Percentiles rank a stretch among this genome's conserved stretches.
Conservation (phyloP, 2,113 vertebrate genomes). For the Psilopogon haemacephalus region DNA sequence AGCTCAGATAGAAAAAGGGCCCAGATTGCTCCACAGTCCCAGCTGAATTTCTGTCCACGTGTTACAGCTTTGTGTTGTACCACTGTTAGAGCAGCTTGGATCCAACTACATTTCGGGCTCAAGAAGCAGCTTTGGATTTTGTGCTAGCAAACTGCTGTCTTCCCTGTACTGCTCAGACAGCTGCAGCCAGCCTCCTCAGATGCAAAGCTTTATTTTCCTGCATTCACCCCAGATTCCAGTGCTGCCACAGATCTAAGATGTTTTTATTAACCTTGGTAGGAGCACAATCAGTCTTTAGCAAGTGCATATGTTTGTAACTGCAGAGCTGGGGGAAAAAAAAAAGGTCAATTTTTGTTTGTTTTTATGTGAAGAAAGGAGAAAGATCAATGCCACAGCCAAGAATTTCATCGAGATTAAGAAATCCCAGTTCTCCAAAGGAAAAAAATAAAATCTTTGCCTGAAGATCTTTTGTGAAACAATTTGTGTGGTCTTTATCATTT, state of each 20-base stretch:
- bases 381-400: neutral
- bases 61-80: neutral
- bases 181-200: neutral
- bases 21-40: neutral
- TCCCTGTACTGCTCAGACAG: neutral
- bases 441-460: neutral
- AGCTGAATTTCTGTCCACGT: neutral
- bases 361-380: neutral
- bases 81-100: neutral
- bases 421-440: neutral
- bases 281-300: neutral
- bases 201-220: neutral
- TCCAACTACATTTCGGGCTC: neutral
- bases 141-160: neutral
- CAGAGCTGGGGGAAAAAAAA: neutral
- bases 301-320: neutral
- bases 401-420: conserved; percentile 18
- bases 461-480: neutral
- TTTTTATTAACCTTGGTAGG: neutral
- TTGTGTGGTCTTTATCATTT: neutral
- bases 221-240: neutral
- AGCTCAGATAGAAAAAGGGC: neutral
- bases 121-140: neutral
- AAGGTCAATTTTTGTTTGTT: neutral
- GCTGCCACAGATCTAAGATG: neutral